Percentiles rank a stretch among this genome's conserved stretches.
phyloP scores from a whole-genome alignment of 2,888 invertebrate species.

The Pyrgus malvae region DNA sequence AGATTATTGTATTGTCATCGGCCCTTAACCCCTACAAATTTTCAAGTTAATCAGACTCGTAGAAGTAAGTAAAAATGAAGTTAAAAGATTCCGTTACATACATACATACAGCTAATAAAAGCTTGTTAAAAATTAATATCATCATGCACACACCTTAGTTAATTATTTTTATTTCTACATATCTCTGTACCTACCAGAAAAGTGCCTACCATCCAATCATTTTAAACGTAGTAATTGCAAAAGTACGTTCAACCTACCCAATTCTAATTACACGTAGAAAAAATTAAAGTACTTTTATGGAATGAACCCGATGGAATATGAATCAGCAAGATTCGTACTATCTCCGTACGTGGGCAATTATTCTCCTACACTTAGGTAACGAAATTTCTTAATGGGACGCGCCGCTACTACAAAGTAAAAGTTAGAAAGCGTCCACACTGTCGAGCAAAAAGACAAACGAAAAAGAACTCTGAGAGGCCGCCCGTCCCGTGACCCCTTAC shows the following conservation, averaged over 20 bases:
- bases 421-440: conserved; percentile 60
- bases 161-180: too few relatives aligned
- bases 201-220: too few relatives aligned
- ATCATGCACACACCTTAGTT: too few relatives aligned
- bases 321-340: conserved; percentile 5
- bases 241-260: neutral
- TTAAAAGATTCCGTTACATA: too few relatives aligned
- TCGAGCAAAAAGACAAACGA: conserved; percentile 57
- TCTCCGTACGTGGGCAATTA: conserved; percentile 22
- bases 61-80: too few relatives aligned
- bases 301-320: neutral
- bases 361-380: neutral
- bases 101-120: too few relatives aligned
- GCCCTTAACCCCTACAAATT: too few relatives aligned
- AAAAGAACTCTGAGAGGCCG: conserved; percentile 49
- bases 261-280: neutral
- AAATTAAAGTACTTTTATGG: neutral
- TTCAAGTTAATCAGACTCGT: too few relatives aligned
- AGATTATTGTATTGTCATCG: too few relatives aligned
- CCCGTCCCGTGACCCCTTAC: conserved; percentile 63
- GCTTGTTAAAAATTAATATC: too few relatives aligned
- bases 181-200: too few relatives aligned
- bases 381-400: conserved; percentile 4
- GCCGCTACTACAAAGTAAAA: conserved; percentile 51
- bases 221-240: too few relatives aligned